A percentile compares a stretch with the other conserved stretches of the same genome.
phyloP scores from a whole-genome alignment of 2,113 vertebrate species.

The Etia nguti region DNA sequence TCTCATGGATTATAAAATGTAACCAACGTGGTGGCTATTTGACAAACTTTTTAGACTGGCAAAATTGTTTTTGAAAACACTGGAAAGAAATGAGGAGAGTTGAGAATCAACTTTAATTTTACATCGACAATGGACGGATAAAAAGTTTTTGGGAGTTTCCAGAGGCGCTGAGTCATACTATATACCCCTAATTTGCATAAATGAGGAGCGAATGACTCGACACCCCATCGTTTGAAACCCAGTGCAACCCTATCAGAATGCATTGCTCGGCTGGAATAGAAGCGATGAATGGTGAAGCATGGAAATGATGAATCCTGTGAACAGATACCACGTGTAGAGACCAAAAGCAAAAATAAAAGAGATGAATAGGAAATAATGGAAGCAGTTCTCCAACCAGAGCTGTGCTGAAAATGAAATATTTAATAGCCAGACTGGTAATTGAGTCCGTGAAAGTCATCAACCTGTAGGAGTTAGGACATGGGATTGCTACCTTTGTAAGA shows the following conservation, averaged over 20 bases:
- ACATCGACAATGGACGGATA: background rate
- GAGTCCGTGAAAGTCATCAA: background rate
- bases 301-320: background rate
- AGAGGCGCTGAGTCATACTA: background rate
- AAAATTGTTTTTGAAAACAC: background rate
- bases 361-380: background rate
- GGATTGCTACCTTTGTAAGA: slow-evolving; percentile 8
- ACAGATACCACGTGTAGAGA: background rate
- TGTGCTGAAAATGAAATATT: background rate
- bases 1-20: background rate
- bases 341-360: background rate
- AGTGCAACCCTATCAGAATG: background rate
- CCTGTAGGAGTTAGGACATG: background rate
- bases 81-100: background rate
- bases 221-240: background rate
- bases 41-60: background rate
- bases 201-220: background rate
- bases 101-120: background rate
- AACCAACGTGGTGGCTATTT: background rate
- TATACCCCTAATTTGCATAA: background rate
- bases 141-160: background rate
- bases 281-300: background rate
- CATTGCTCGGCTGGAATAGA: background rate
- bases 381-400: background rate
- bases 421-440: background rate